Evolutionary conservation across 2,113 vertebrate genomes (phyloP).

Genomic region (Urocynchramus pylzowi): DNA sequence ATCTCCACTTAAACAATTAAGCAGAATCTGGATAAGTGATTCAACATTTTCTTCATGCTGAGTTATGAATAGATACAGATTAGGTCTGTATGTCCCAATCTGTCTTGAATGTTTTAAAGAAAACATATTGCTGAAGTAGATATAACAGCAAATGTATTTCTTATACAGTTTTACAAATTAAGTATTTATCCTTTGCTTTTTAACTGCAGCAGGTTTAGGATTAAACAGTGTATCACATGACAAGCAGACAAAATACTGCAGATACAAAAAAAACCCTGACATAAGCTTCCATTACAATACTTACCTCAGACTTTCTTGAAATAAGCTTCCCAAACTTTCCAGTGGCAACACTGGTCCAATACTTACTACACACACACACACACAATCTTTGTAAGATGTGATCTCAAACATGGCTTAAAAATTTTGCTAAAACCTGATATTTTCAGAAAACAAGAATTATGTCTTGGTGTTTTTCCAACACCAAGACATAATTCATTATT

Average conservation of each 20-base stretch:
- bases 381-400: neutral
- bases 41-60: neutral
- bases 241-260: neutral
- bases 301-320: neutral
- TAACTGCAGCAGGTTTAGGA: neutral
- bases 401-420: neutral
- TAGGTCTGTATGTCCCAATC: neutral
- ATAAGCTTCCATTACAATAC: neutral
- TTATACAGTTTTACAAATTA: neutral
- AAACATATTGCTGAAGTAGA: neutral
- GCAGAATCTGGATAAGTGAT: neutral
- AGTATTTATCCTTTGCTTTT: neutral
- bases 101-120: neutral
- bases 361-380: neutral
- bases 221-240: neutral
- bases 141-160: neutral
- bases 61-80: neutral
- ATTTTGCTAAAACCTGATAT: neutral
- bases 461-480: too few relatives aligned
- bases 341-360: neutral
- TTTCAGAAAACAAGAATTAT: neutral
- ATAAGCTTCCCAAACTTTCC: neutral
- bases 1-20: neutral
- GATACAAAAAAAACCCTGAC: accelerated
- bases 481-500: neutral